phyloP scores from a whole-genome alignment of 2,113 vertebrate species.

The Symphodus melops region DNA sequence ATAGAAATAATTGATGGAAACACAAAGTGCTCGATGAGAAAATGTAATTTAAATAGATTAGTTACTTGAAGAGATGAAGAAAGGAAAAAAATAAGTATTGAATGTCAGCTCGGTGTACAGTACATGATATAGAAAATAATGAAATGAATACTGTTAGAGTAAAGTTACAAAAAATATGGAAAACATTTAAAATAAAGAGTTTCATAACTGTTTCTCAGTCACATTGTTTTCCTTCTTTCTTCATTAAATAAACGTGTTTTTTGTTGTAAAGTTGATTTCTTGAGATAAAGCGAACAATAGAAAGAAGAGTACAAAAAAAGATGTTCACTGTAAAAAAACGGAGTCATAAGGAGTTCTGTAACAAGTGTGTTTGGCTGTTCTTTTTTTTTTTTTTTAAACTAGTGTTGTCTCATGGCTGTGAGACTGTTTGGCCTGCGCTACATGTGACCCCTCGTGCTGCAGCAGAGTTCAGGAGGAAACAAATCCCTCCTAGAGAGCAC shows the following conservation, averaged over 20 bases:
- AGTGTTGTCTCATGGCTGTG: conserved; percentile 52
- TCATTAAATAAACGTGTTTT: too few species aligned
- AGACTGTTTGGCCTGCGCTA: conserved; percentile 50
- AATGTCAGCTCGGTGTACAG: too few species aligned
- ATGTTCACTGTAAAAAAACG: not conserved
- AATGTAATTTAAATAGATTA: not conserved
- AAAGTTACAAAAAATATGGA: not conserved
- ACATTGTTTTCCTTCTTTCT: too few species aligned
- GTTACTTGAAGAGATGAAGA: not conserved
- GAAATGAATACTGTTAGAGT: not conserved
- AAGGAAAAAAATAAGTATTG: too few species aligned
- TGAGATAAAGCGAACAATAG: too few species aligned
- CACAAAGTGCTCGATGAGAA: not conserved
- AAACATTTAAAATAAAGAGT: not conserved
- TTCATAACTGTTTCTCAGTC: too few species aligned
- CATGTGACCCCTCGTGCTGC: conserved; percentile 82
- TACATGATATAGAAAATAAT: too few species aligned
- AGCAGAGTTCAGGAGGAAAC: conserved; percentile 52
- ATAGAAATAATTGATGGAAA: too few species aligned
- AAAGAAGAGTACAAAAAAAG: not conserved
- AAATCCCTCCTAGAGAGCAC: conserved; percentile 71
- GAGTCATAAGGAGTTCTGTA: not conserved
- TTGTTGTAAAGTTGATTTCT: too few species aligned
- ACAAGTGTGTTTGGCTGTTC: not conserved
- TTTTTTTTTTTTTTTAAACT: conserved; percentile 38